Base-by-base conservation (phyloP, 1,140 invertebrate species). In the Bombus terrestris region DNA sequence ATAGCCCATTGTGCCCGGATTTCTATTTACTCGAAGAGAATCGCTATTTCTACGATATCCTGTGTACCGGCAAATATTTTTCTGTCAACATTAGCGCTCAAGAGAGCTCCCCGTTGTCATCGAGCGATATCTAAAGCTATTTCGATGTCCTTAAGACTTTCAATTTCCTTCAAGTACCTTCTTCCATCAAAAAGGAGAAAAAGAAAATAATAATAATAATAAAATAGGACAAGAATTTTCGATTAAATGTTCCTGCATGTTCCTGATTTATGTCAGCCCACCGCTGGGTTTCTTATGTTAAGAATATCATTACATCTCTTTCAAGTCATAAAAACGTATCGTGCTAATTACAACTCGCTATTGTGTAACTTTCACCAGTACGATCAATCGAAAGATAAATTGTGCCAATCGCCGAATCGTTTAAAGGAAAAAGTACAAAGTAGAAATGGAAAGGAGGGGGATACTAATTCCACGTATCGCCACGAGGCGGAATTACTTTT, bases 401-500 rank as follows among this genome's bases (percentile, higher is more conserved):
- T 41, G 6, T 12, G 15, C 6, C 47, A 18, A 37, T n/a, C 12
- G 22, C 1, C 9, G 8, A 18, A 32, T 39, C n/a, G 8, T 43
- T 22, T 15, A 25, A 25, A n/a, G 39, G 5, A 35, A 32, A 66
- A 68, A 35, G 1, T 53, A 13, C 8, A 68, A 47, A 15, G 4
- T 9, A 28, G 32, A 13, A 74, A 32, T 18, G 25, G n/a, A n/a
- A 25, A 12, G n/a, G 39, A 18, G 15, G 10, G 13, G 41, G 39
- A 25, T 41, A 47, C 43, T 79, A 68, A 66, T 66, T 68, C 12
- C 78, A 22, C 59, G 59, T 43, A 66, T 79, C 77, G 22, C 39
- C 62, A 47, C 62, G 32, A 41, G 32, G 35, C 41, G 41, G 25
- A 80, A 80, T 80, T 80, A 80, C 78, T 80, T 80, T 80, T 69